A percentile compares a stretch with the other conserved stretches of the same genome.
Evolutionary conservation across 2,797 vertebrate species (phyloP).

Genomic region (Lepilemur septentrionalis): DNA sequence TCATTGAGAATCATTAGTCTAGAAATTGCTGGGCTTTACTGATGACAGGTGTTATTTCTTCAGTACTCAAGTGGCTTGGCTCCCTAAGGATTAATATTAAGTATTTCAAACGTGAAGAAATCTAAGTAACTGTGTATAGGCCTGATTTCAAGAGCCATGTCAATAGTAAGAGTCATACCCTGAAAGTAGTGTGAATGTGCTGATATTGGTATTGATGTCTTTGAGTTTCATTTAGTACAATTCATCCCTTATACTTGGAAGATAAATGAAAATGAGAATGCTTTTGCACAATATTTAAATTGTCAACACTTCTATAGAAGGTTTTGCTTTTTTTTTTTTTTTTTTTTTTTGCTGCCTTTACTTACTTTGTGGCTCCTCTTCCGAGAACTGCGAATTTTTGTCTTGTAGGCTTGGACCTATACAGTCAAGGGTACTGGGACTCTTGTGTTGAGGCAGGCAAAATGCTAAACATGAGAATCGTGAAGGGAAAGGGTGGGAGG

Average conservation of each 20-base stretch:
- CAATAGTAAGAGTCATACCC: not conserved
- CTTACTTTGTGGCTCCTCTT: not conserved
- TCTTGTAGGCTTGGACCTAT: not conserved
- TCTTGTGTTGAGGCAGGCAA: not conserved
- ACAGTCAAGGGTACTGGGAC: not conserved
- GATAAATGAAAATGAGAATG: not conserved
- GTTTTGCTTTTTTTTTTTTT: not conserved
- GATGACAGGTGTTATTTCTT: not conserved
- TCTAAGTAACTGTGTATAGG: not conserved
- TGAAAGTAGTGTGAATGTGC: not conserved
- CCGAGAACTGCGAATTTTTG: not conserved
- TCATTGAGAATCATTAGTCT: not conserved
- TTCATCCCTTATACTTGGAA: not conserved
- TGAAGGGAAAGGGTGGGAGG: not conserved
- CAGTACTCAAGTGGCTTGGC: not conserved
- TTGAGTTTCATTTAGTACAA: not conserved
- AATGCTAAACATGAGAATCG: not conserved
- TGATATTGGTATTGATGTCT: not conserved
- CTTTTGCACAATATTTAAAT: not conserved
- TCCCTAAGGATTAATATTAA: not conserved
- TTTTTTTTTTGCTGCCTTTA: not conserved
- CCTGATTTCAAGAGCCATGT: not conserved
- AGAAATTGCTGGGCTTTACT: not conserved
- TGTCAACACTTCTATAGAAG: not conserved
- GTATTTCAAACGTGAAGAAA: not conserved